phyloP scores from a whole-genome alignment of 2,113 vertebrate genomes.

The Agapornis roseicollis region DNA sequence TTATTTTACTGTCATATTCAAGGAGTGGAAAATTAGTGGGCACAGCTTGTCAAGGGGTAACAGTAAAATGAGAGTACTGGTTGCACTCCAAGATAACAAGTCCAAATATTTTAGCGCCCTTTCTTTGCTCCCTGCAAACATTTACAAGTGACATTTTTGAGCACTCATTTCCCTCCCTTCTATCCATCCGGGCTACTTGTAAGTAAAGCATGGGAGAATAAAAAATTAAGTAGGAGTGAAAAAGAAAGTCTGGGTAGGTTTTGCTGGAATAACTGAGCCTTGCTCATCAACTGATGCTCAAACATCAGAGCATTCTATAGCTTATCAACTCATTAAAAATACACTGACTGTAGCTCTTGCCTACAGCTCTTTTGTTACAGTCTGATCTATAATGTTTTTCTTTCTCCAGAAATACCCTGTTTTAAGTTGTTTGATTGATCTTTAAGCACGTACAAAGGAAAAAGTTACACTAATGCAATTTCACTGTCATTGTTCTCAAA shows the following conservation, averaged over 20 bases:
- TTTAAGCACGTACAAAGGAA: background rate
- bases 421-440: background rate
- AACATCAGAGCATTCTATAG: background rate
- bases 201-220: background rate
- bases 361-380: background rate
- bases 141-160: background rate
- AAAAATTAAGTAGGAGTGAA: background rate
- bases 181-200: background rate
- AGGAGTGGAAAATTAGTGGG: background rate
- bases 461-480: slow-evolving; percentile 32
- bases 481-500: slow-evolving; percentile 31
- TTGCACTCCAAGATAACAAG: background rate
- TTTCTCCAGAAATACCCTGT: background rate
- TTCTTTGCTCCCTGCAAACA: background rate
- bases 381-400: background rate
- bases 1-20: background rate
- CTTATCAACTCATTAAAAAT: background rate
- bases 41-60: background rate
- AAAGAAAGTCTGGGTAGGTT: background rate
- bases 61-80: background rate
- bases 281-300: background rate
- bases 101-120: background rate
- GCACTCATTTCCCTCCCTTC: background rate
- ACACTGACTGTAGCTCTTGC: background rate
- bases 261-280: background rate